Conservation (phyloP, 2,888 invertebrate genomes). For the Acanthacorydalis orientalis region DNA sequence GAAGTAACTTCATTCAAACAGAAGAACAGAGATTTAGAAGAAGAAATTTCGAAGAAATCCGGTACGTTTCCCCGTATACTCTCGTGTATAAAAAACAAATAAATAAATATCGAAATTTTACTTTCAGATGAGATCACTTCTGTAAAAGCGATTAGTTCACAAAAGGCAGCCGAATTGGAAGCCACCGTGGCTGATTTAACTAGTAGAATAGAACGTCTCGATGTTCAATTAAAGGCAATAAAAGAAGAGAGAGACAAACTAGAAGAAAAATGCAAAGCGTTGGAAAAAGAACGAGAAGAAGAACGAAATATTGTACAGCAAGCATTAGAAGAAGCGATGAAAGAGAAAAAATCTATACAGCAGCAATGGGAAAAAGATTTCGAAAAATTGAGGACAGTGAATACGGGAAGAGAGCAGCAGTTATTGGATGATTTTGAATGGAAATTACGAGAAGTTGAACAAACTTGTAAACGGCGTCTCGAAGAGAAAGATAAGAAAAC, state of each 20-base stretch:
- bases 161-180: slow-evolving; percentile 28
- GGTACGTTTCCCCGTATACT: slow-evolving; percentile 24
- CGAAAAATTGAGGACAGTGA: slow-evolving; percentile 47
- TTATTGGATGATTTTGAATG: slow-evolving; percentile 69
- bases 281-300: slow-evolving; percentile 25
- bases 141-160: slow-evolving; percentile 20
- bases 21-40: slow-evolving; percentile 38
- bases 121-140: slow-evolving; percentile 17
- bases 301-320: slow-evolving; percentile 36
- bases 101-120: neutral
- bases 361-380: slow-evolving; percentile 49
- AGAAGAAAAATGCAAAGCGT: slow-evolving; percentile 21
- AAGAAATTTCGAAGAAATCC: slow-evolving; percentile 37
- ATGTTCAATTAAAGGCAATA: slow-evolving; percentile 28
- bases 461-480: slow-evolving; percentile 42
- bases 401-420: slow-evolving; percentile 52
- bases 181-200: slow-evolving; percentile 28
- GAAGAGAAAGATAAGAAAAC: slow-evolving; percentile 42
- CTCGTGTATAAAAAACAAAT: neutral
- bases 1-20: slow-evolving; percentile 39
- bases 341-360: slow-evolving; percentile 38
- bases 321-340: slow-evolving; percentile 41
- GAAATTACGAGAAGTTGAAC: slow-evolving; percentile 63
- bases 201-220: slow-evolving; percentile 31
- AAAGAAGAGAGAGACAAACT: slow-evolving; percentile 30